Evolutionary conservation across 2,888 invertebrate species (phyloP).

Genomic region (Bimastos eiseni): DNA sequence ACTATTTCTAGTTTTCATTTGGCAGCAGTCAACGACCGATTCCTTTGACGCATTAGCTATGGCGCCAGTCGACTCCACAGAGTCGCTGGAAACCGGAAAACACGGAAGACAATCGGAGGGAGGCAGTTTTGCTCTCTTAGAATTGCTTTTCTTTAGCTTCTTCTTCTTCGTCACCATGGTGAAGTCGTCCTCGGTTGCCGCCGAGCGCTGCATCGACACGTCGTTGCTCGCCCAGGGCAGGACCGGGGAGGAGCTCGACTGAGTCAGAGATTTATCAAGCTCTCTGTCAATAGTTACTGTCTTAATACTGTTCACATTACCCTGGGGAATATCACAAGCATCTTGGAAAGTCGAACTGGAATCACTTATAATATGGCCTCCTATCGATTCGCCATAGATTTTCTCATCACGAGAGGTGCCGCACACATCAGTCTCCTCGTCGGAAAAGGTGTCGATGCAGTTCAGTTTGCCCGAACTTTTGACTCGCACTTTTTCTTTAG

Average conservation of each 20-base stretch:
- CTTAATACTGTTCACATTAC: not conserved
- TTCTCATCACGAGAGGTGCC: not conserved
- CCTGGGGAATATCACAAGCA: not conserved
- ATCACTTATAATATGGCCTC: not conserved
- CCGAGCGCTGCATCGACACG: not conserved
- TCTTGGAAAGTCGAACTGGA: not conserved
- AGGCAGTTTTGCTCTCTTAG: not conserved
- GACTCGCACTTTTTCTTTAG: not conserved
- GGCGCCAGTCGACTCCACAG: not conserved
- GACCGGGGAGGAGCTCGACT: not conserved
- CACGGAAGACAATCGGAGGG: not conserved
- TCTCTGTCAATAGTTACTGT: not conserved
- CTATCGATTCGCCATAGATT: not conserved
- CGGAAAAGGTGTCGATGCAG: not conserved
- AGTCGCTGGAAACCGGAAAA: not conserved
- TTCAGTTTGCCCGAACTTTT: not conserved
- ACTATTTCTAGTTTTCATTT: not conserved
- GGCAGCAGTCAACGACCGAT: not conserved
- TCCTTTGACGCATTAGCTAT: not conserved
- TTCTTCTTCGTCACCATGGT: conserved; percentile 5
- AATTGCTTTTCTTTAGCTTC: not conserved
- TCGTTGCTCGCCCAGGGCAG: not conserved
- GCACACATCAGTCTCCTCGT: not conserved
- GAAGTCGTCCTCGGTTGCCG: not conserved
- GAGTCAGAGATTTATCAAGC: not conserved